Evolutionary conservation across 2,797 vertebrate genomes (phyloP).

Genomic region (Rhodeus uyekii): DNA sequence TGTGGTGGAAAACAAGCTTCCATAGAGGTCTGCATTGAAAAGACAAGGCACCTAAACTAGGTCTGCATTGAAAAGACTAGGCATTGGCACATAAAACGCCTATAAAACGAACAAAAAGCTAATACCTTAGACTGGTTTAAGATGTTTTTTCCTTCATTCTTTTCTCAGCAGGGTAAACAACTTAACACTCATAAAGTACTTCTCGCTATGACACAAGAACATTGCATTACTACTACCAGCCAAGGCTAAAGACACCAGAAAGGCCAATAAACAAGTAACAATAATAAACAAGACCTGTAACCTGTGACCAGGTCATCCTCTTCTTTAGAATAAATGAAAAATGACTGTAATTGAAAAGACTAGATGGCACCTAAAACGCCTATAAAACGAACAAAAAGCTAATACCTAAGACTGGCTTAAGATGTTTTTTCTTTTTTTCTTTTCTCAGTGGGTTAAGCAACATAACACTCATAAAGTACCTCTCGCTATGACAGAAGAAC

Average conservation of each 20-base stretch:
- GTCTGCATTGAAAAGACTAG: not conserved
- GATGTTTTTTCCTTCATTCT: not conserved
- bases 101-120: not conserved
- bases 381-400: not conserved
- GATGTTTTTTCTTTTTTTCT: not conserved
- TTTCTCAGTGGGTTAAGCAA: not conserved
- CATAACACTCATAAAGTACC: not conserved
- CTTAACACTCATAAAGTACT: not conserved
- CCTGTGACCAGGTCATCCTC: too few relatives aligned
- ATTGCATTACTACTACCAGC: not conserved
- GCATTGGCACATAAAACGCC: not conserved
- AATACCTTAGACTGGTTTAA: not conserved
- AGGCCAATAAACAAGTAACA: not conserved
- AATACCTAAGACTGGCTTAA: not conserved
- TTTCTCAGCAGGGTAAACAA: not conserved
- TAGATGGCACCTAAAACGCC: not conserved
- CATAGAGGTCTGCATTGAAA: too few relatives aligned
- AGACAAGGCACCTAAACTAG: too few relatives aligned
- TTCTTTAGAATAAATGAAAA: too few relatives aligned
- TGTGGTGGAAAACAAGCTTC: too few relatives aligned
- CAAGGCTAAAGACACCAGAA: conserved; percentile 1
- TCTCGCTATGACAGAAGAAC: not conserved
- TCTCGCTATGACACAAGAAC: not conserved
- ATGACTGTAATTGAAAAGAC: not conserved
- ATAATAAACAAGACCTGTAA: conserved; percentile 8